Conservation (phyloP, 2,113 vertebrate species). For the Oreotragus oreotragus region DNA sequence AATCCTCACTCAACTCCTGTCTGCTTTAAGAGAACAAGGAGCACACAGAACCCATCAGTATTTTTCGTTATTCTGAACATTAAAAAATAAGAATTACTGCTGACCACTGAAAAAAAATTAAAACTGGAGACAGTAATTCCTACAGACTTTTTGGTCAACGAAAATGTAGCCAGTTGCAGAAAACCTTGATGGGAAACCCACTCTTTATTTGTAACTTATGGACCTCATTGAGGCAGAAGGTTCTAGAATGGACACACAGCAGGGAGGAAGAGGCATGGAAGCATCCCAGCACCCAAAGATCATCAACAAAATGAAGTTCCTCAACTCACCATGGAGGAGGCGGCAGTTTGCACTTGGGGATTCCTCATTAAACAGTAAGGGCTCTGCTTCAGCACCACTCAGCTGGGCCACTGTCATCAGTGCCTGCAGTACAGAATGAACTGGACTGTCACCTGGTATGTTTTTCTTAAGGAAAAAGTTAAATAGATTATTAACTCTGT, state of each 20-base stretch:
- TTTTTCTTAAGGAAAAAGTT: conserved; percentile 54
- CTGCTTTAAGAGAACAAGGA: background rate
- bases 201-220: background rate
- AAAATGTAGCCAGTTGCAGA: background rate
- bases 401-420: background rate
- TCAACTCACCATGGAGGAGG: background rate
- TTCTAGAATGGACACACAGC: background rate
- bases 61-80: background rate
- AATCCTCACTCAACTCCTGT: background rate
- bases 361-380: conserved; percentile 68
- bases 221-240: background rate
- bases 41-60: background rate
- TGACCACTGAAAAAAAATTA: background rate
- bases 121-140: background rate
- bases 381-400: conserved; percentile 64
- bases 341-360: background rate
- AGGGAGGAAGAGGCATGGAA: background rate
- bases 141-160: background rate
- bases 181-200: background rate
- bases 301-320: fast-evolving
- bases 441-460: conserved; percentile 75
- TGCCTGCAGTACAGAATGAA: conserved; percentile 75
- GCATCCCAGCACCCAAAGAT: background rate
- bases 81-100: background rate
- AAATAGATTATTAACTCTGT: conserved; percentile 3